A percentile compares a stretch with the other conserved stretches of the same genome.
Conservation (phyloP, 2,888 invertebrate genomes). For the Limnephilus auricula region DNA sequence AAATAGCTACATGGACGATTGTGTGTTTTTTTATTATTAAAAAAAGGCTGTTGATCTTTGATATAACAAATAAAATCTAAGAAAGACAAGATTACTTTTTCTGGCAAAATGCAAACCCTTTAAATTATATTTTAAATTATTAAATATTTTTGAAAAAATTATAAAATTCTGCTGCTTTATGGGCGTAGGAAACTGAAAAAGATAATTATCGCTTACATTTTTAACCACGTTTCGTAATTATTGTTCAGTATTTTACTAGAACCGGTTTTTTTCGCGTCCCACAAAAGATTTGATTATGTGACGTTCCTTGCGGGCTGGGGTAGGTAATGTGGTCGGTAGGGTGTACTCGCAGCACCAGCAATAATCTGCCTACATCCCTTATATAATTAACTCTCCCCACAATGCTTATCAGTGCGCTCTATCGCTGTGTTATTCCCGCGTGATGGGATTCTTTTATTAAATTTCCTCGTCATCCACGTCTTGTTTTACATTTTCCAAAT, state of each 20-base stretch:
- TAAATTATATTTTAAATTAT: background rate
- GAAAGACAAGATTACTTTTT: background rate
- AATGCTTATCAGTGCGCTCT: constrained; percentile 29
- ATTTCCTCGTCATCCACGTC: constrained; percentile 30
- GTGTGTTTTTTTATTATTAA: background rate
- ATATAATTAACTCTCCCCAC: constrained; percentile 47
- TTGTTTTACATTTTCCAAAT: constrained; percentile 48
- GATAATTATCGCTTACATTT: background rate
- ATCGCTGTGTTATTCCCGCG: constrained; percentile 36
- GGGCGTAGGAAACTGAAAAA: background rate
- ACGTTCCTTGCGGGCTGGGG: background rate
- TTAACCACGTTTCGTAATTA: background rate
- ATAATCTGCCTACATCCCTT: constrained; percentile 36
- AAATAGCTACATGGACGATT: background rate
- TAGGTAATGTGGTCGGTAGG: background rate
- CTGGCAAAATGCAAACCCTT: background rate
- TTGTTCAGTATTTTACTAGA: background rate
- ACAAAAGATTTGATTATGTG: background rate
- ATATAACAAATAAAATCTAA: background rate
- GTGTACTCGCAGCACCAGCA: background rate
- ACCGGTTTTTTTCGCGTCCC: background rate
- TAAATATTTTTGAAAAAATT: background rate
- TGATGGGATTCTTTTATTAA: constrained; percentile 47
- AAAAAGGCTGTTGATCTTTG: background rate
- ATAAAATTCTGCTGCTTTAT: background rate